phyloP scores from a whole-genome alignment of 2,113 vertebrate genomes.

The Oreotrochilus melanogaster region DNA sequence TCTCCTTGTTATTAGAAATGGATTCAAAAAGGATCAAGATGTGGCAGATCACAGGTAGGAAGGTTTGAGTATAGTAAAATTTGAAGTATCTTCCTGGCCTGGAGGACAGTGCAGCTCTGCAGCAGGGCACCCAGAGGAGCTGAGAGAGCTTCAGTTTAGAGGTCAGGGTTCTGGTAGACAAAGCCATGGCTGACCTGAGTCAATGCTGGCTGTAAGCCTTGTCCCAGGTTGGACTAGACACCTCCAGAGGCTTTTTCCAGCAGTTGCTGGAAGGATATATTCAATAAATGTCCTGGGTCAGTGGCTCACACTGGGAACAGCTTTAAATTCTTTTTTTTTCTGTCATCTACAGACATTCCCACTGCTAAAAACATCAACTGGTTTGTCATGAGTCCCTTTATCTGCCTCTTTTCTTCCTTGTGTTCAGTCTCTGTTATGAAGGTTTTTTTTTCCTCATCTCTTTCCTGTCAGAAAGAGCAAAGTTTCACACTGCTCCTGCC shows the following conservation, averaged over 20 bases:
- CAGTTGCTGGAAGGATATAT: not conserved
- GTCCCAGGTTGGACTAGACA: not conserved
- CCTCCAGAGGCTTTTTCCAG: not conserved
- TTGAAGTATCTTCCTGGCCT: not conserved
- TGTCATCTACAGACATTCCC: not conserved
- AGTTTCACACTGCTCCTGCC: not conserved
- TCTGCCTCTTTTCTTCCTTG: not conserved
- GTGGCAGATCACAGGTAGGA: not conserved
- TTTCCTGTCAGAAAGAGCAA: not conserved
- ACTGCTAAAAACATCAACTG: not conserved
- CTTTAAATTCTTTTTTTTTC: not conserved
- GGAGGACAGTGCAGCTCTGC: not conserved
- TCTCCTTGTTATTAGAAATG: not conserved
- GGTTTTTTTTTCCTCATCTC: too few relatives aligned
- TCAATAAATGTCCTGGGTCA: not conserved
- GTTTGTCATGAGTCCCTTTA: not conserved
- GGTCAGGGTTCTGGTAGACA: not conserved
- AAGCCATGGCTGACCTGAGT: not conserved
- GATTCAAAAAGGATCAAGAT: not conserved
- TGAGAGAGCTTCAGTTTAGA: not conserved
- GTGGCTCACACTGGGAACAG: not conserved
- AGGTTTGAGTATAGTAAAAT: not conserved
- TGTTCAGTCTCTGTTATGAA: not conserved
- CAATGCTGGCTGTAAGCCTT: not conserved
- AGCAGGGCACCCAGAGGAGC: not conserved